Evolutionary conservation across 2,888 invertebrate genomes (phyloP), one percentile per base, ranked within the genome.

Genomic region (Ctenicera cuprea): DNA sequence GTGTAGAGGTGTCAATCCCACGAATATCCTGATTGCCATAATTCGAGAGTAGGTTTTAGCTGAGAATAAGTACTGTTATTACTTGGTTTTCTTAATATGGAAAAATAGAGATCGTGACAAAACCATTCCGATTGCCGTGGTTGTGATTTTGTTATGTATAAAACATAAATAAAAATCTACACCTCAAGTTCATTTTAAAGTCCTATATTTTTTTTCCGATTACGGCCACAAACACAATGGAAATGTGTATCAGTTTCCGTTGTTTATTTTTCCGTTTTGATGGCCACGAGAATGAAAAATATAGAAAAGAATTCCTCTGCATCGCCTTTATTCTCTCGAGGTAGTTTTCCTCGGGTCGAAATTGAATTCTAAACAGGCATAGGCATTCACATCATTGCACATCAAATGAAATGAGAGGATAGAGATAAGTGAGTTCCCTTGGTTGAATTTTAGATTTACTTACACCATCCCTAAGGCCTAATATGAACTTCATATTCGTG

Each of bases 351-450:
- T 54, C 14, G 61, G 30, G 43, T 16, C 33, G 38, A 69, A 69
- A 69, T 62, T 69, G 69, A 69, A 69, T 69, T 69, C 61, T 69
- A 69, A 69, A 61, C 62, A 69, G 48, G 48, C 61, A 69, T 30
- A 38, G 50, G 18, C 62, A 69, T 62, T 50, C 69, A 62, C 62
- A 38, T 69, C 61, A 69, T 69, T 62, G 69, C 48, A 62, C 69
- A 69, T 69, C 69, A 69, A 69, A 69, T 69, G 50, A 69, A 69
- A 61, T 61, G 69, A 50, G 16, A 48, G 38, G 52, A 48, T 61
- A 61, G 30, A 54, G 54, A 30, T 54, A 54, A 54, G 54, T 54
- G 54, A 54, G 54, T 54, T 54, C 54, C 54, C 30, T 54, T 30
- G 54, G 54, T 54, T 54, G 54, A 30, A 16, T 26, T 54, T 54